These are phyloP conservation scores for Agelaius phoeniceus DNA, from an alignment of 2,113 vertebrate species.

Conservation along the genomic window DNA sequence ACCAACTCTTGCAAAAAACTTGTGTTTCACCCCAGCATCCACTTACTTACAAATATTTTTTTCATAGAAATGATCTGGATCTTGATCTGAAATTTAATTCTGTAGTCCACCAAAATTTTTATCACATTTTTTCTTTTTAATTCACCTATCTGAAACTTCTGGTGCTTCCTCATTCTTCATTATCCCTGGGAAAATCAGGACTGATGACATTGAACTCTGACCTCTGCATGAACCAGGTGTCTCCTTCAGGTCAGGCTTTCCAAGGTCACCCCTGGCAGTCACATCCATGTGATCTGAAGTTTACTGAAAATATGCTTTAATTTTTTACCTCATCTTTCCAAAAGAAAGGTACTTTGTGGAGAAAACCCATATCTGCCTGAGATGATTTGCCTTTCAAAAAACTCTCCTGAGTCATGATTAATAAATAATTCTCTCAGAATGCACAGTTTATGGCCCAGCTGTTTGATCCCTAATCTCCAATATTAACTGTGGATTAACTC, in stretches of 20 bases:
- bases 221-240: background rate
- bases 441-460: background rate
- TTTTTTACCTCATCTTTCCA: background rate
- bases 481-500: constrained; percentile 29
- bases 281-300: background rate
- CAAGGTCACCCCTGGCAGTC: background rate
- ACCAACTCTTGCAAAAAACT: background rate
- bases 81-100: background rate
- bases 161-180: background rate
- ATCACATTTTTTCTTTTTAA: background rate
- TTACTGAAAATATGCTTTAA: background rate
- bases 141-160: background rate
- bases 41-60: background rate
- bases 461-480: constrained; percentile 39
- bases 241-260: background rate
- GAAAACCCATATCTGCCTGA: constrained; percentile 5
- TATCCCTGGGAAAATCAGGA: background rate
- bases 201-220: background rate
- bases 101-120: background rate
- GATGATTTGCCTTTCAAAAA: constrained; percentile 41
- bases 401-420: constrained; percentile 37
- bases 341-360: background rate
- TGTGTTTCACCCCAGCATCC: background rate
- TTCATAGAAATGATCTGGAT: background rate
- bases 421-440: constrained; percentile 55